Evolutionary conservation across 2,113 vertebrate species (phyloP), one percentile per base, ranked within the genome.

Genomic region (Clarias magur): DNA sequence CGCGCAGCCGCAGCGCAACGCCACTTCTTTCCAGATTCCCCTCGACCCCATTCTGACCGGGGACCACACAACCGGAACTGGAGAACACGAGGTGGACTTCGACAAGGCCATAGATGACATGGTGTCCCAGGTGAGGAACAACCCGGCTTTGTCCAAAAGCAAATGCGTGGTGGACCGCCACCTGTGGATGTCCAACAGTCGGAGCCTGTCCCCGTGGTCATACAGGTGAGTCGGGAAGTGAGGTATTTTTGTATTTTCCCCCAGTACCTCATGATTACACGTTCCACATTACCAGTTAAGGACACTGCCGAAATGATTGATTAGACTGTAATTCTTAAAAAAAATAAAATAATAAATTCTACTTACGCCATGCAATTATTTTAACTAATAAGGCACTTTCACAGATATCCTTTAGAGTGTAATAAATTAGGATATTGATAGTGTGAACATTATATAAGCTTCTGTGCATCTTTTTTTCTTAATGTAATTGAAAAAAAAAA

Each of bases 131-230:
- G 93, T 97, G 91, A 92, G 86, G 86, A 96, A 96, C 85, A 91
- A 93, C 91, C 95, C 96, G 0, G 96, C 96, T 88, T 90, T 91
- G 0, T 91, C 92, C 2, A 93, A 93, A 88, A 94, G 83, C 88
- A 96, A 95, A 88, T 97, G 96, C 68, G 95, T 96, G 89, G 93
- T 97, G 90, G 95, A 96, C 89, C 86, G 96, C 90, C 93, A 95
- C 88, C 94, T 97, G 70, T 97, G 96, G 96, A 93, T 96, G 90
- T 96, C 96, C 83, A 96, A 97, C 92, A 92, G 91, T 57, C 94
- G 96, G 73, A 96, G 96, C 79, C 91, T 96, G 79, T 97, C 96
- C 1, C 96, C 96, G 1, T 97, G 96, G 96, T 93, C 95, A 19
- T 96, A 97, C 93, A 96, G 96, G 96, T 96, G 86, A 93, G 88